Percentiles rank a stretch among this genome's conserved stretches.
Conservation (phyloP, 2,113 vertebrate genomes). For the Cyprinodon brontotheroides region DNA sequence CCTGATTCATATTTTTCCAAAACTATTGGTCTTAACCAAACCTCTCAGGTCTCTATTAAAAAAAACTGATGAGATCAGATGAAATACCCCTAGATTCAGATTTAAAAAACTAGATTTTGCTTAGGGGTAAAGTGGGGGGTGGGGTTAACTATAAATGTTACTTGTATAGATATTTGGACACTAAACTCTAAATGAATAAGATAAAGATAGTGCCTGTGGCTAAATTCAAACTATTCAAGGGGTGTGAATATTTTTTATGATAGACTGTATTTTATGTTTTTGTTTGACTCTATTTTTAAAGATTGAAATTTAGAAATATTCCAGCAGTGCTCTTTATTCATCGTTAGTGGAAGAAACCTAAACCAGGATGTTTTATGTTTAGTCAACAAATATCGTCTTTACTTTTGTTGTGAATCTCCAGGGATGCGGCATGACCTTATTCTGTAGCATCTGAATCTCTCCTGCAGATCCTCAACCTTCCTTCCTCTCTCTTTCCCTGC, state of each 20-base stretch:
- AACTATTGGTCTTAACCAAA: no score
- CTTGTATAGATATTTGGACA: no score
- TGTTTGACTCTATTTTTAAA: neutral
- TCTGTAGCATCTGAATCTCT: slow-evolving; percentile 51
- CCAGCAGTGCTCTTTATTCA: neutral
- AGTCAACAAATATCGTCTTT: neutral
- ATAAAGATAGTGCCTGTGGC: no score
- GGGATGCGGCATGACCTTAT: slow-evolving; percentile 31
- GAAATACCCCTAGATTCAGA: no score
- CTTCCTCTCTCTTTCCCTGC: slow-evolving; percentile 75
- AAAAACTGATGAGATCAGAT: no score
- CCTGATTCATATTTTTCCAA: no score
- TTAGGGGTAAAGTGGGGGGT: no score
- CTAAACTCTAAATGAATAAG: neutral
- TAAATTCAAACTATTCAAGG: neutral
- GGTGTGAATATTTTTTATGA: neutral
- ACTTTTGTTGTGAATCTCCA: slow-evolving; percentile 31
- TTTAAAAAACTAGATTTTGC: no score
- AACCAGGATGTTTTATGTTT: slow-evolving; percentile 6
- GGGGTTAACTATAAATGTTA: no score
- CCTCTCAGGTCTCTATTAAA: no score
- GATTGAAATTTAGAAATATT: neutral
- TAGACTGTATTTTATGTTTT: neutral
- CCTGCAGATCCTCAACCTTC: slow-evolving; percentile 67
- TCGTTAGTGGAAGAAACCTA: neutral